A percentile compares a stretch with the other conserved stretches of the same genome.
phyloP scores from a whole-genome alignment of 2,888 invertebrate species.

The Papilio elwesi region DNA sequence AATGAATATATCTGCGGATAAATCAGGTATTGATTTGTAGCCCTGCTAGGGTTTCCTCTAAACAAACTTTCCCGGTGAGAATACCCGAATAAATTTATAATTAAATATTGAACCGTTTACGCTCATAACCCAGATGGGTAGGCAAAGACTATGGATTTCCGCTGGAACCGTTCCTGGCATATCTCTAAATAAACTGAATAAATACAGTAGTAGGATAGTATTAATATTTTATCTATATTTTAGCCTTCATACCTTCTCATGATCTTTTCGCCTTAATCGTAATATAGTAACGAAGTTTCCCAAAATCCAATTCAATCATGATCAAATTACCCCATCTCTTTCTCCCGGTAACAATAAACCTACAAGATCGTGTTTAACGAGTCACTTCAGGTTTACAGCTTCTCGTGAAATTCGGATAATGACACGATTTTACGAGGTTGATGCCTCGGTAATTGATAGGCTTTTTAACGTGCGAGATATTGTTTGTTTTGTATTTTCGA shows the following conservation, averaged over 20 bases:
- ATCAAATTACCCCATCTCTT: slow-evolving; percentile 30
- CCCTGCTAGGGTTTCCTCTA: too few species aligned
- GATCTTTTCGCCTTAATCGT: not conserved
- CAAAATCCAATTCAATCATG: slow-evolving; percentile 8
- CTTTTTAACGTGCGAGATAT: not conserved
- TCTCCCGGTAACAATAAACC: slow-evolving; percentile 23
- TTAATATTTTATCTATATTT: not conserved
- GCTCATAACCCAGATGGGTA: too few species aligned
- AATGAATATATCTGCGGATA: too few species aligned
- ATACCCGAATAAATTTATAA: too few species aligned
- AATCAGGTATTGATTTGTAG: too few species aligned
- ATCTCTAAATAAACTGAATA: too few species aligned
- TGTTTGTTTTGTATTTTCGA: too few species aligned
- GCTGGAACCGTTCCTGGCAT: too few species aligned
- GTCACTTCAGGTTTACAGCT: slow-evolving; percentile 32
- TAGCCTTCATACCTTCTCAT: not conserved
- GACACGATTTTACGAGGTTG: slow-evolving; percentile 18
- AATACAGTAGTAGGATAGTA: too few species aligned
- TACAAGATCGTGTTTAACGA: slow-evolving; percentile 32
- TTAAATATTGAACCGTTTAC: too few species aligned
- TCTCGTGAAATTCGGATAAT: slow-evolving; percentile 29
- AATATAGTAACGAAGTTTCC: not conserved
- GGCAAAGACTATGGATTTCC: too few species aligned
- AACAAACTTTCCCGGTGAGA: too few species aligned
- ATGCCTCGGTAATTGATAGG: slow-evolving; percentile 22